Conservation (phyloP, 2,888 invertebrate species). For the Pachydiplax longipennis region DNA sequence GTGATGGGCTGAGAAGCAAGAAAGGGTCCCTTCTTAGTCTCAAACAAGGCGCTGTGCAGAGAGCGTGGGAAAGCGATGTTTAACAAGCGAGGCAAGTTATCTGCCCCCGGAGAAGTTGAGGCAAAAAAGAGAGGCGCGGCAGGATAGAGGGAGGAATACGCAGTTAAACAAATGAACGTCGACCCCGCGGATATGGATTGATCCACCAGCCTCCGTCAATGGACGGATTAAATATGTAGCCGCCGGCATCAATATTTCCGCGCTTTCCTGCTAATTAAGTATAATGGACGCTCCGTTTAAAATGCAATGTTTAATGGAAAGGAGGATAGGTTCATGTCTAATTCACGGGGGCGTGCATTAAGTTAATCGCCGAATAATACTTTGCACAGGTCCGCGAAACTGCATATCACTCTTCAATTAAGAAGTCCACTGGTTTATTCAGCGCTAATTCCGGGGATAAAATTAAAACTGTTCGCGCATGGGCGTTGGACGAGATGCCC, state of each 20-base stretch:
- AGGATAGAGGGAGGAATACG: not conserved
- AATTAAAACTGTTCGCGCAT: no score
- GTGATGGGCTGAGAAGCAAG: not conserved
- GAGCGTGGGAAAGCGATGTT: conserved; percentile 18
- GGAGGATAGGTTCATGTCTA: no score
- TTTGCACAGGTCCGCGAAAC: no score
- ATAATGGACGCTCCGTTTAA: not conserved
- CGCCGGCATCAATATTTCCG: not conserved
- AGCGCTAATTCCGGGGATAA: no score
- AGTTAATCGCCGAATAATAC: no score
- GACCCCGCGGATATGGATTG: not conserved
- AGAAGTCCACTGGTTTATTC: no score
- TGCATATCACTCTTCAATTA: no score
- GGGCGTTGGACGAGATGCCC: no score
- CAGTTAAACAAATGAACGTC: not conserved
- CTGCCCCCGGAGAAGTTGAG: not conserved
- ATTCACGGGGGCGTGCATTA: no score
- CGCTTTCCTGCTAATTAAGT: not conserved
- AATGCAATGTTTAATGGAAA: not conserved
- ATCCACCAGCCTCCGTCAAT: not conserved
- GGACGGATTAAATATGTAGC: not conserved
- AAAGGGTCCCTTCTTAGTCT: no score
- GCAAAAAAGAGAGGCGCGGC: not conserved
- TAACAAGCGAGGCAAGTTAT: conserved; percentile 26
- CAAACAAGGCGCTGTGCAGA: not conserved